These are phyloP conservation scores for Taurulus bubalis DNA, from an alignment of 2,113 vertebrate species.

Conservation along the genomic window DNA sequence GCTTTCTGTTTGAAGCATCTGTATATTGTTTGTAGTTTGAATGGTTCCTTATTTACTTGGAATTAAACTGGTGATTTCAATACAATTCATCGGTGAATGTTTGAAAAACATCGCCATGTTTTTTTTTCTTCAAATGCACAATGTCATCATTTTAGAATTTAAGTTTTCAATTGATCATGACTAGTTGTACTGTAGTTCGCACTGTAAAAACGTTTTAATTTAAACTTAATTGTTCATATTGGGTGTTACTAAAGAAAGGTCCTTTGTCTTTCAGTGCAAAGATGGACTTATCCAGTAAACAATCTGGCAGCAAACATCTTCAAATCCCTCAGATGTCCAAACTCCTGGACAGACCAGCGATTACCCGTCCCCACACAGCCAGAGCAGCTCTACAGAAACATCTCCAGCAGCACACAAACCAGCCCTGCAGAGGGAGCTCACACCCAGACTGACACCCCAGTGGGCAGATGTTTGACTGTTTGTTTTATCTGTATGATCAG, in stretches of 20 bases:
- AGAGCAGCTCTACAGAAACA: slow-evolving; percentile 77
- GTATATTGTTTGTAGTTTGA: background rate
- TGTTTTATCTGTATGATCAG: background rate
- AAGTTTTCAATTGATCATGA: background rate
- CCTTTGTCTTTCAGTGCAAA: slow-evolving; percentile 65
- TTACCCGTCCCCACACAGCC: slow-evolving; percentile 73
- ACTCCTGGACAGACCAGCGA: slow-evolving; percentile 35
- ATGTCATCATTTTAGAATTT: background rate
- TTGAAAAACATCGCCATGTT: background rate
- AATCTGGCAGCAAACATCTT: slow-evolving; percentile 41
- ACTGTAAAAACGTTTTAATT: background rate
- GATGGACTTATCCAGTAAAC: slow-evolving; percentile 23
- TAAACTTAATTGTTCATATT: background rate
- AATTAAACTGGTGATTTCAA: background rate
- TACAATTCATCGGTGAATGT: background rate
- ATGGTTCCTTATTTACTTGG: background rate
- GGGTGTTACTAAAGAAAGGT: background rate
- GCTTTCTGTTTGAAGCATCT: background rate
- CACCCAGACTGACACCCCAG: slow-evolving; percentile 59
- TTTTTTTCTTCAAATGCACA: background rate
- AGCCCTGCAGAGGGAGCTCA: slow-evolving; percentile 64
- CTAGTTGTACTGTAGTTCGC: background rate
- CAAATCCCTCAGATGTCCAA: slow-evolving; percentile 39
- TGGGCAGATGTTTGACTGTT: background rate
- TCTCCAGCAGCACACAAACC: slow-evolving; percentile 61